These are phyloP conservation scores for Ectemnius lituratus DNA, from an alignment of 2,888 invertebrate species.

Conservation along the genomic window DNA sequence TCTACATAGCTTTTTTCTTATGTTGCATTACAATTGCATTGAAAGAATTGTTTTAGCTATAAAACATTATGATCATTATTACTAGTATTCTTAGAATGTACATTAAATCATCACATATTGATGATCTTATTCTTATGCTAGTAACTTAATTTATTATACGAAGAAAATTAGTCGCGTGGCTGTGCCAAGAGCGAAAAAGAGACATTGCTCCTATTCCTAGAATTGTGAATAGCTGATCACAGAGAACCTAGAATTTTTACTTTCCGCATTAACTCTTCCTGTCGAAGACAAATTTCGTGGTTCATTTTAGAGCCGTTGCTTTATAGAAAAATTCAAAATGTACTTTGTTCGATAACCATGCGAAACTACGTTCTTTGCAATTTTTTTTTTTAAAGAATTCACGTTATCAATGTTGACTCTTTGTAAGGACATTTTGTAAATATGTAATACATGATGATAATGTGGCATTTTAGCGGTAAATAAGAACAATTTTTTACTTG, in stretches of 20 bases:
- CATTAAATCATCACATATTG: constrained; percentile 63
- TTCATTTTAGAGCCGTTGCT: constrained; percentile 54
- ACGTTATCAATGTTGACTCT: constrained; percentile 64
- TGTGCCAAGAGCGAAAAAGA: constrained; percentile 70
- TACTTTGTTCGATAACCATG: constrained; percentile 52
- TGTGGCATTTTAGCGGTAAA: constrained; percentile 59
- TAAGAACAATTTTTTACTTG: constrained; percentile 55
- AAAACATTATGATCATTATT: constrained; percentile 67
- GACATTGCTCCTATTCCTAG: constrained; percentile 61
- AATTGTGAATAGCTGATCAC: constrained; percentile 59
- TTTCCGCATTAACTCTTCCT: constrained; percentile 55
- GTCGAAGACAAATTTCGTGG: constrained; percentile 56
- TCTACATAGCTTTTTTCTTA: constrained; percentile 58
- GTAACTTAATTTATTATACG: constrained; percentile 74
- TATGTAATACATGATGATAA: constrained; percentile 58
- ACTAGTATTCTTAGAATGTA: constrained; percentile 61
- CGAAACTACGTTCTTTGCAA: constrained; percentile 45
- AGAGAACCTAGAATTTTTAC: constrained; percentile 60
- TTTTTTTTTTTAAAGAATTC: constrained; percentile 52
- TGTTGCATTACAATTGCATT: constrained; percentile 67
- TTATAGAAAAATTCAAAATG: constrained; percentile 45
- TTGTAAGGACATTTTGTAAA: constrained; percentile 64
- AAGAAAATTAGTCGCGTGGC: constrained; percentile 73
- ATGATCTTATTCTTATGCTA: constrained; percentile 71
- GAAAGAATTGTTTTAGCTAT: constrained; percentile 67